Base-by-base conservation (phyloP, 2,888 invertebrate genomes). In the Ormyrus nitidulus region DNA sequence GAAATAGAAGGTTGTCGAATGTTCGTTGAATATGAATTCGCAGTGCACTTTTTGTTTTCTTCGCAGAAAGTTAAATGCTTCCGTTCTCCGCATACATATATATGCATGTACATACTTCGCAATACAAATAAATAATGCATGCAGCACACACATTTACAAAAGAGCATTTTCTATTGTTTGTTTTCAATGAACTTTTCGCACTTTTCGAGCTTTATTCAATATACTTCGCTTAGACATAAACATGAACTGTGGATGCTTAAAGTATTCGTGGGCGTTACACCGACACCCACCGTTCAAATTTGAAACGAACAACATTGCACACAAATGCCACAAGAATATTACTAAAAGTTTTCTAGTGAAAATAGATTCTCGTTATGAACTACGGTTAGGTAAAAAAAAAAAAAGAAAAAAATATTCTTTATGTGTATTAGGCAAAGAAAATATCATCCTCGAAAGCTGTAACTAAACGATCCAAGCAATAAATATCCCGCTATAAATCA, bases 91-190 rank as follows among this genome's bases (percentile, higher is more conserved):
- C 34, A 34, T 34, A 34, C 34, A 19, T 11, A 9, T 49, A 58
- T 77, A 77, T 49, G 61, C 66, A 68, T 61, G 70, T 78, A 72
- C 11, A 68, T 72, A 68, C 64, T 49, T 10, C 19, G 34, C 19
- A 61, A 48, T 13, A 68, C 44, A 9, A 73, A 34, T 66, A 54
- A 11, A 51, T 65, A 48, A 71, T 46, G 59, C 78, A 78, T 78
- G 72, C 66, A 73, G 73, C 66, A 78, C 68, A 65, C 58, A 66
- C 77, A 77, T 58, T 54, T 66, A 72, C n/a, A 51, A 72, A 34
- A 72, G 59, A 59, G 65, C 71, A 59, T 48, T 72, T 68, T 19
- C 59, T 65, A 34, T 13, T 49, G 11, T 68, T 68, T 59, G 51
- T 68, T 74, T 56, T 56, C 58, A 49, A 34, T 34, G 34, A 34